Base-by-base conservation (phyloP, 2,113 vertebrate species). In the Mus pahari region DNA sequence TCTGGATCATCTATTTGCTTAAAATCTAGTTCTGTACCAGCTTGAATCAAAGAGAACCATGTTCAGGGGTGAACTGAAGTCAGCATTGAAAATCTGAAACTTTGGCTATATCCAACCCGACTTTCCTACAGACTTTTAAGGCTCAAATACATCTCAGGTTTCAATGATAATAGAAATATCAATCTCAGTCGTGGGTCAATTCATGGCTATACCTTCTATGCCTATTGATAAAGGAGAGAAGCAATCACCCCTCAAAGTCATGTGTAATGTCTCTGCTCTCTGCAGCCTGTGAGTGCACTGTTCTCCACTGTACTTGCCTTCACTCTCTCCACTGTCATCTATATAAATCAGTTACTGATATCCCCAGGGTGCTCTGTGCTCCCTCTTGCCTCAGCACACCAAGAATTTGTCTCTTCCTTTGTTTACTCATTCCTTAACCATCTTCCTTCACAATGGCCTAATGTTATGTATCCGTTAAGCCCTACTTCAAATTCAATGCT, bases 21-120 rank as follows among this genome's bases (percentile, higher is more conserved):
- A 71, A 87, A 60, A 81, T 86, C 19, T 86, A 64, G 50, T 95
- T 36, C 42, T 92, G 84, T 89, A 90, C 81, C 39, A 97, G 78
- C 60, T 89, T 95, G 71, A 97, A 92, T n/a, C 60, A 92, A 58
- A 97, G 42, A 58, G 90, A 97, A 96, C 31, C 62, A n/a, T 60
- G 90, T 74, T 87, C 82, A 94, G 77, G 48, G 92, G 90, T 83
- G 75, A 95, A 86, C 22, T 31, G 31, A 94, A 79, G 90, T 55
- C 48, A 94, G 73, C 12, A 86, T 28, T 82, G 39, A 70, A 39
- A 88, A n/a, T 60, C 31, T 88, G 50, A 94, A 94, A 83, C 62
- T 86, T 66, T 62, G 28, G 68, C 14, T 60, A 66, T 60, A 28
- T 94, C 91, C 79, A 83, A 75, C 87, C 70, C 84, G 5, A 84